A percentile compares a stretch with the other conserved stretches of the same genome.
phyloP scores from a whole-genome alignment of 2,113 vertebrate genomes.

The Hipposideros armiger region DNA sequence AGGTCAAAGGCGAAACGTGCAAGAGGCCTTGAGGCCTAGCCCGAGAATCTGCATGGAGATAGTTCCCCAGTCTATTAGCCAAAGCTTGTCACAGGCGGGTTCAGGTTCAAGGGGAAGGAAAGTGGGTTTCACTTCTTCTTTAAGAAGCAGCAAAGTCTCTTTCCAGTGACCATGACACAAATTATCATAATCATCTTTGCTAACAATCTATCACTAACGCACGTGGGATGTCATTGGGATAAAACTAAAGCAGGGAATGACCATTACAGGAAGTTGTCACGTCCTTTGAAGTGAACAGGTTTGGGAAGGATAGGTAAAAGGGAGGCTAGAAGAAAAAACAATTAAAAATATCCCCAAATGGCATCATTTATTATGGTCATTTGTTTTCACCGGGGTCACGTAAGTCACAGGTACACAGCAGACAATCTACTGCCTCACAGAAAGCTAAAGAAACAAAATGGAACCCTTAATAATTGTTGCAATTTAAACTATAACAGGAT shows the following conservation, averaged over 20 bases:
- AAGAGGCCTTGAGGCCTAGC: neutral
- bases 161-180: neutral
- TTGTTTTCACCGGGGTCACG: neutral
- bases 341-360: neutral
- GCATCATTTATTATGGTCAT: neutral
- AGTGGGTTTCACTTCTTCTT: neutral
- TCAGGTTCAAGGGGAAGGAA: neutral
- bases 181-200: neutral
- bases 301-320: neutral
- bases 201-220: neutral
- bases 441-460: neutral
- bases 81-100: neutral
- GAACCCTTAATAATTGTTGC: neutral
- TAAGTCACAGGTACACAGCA: neutral
- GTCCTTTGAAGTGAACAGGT: neutral
- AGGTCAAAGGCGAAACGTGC: too few relatives aligned
- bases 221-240: neutral
- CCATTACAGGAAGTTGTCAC: neutral
- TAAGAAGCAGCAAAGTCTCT: neutral
- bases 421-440: neutral
- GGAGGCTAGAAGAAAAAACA: neutral
- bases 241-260: neutral
- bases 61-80: neutral
- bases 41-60: neutral
- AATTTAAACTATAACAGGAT: neutral